A percentile compares a stretch with the other conserved stretches of the same genome.
These are phyloP conservation scores for Pygmarrhopalites habei DNA, from an alignment of 1,140 invertebrate genomes.

Conservation along the genomic window DNA sequence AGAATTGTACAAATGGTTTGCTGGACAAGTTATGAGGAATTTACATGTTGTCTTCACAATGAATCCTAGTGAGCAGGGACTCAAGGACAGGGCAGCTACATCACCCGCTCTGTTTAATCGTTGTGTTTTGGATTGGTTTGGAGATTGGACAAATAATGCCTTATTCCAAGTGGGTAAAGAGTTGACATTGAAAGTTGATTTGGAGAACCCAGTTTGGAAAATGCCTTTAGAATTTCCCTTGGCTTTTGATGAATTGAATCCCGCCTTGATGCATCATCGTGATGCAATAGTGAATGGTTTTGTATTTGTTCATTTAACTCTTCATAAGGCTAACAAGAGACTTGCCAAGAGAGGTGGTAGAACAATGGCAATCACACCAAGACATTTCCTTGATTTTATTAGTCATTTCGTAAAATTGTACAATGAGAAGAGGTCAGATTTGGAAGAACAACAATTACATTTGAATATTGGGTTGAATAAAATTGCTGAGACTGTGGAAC, in stretches of 20 bases:
- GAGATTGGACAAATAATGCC: constrained; percentile 97
- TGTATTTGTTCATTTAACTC: constrained; percentile 95
- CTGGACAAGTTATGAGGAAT: constrained; percentile 96
- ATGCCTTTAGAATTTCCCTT: constrained; percentile 82
- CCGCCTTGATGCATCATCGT: constrained; percentile 69
- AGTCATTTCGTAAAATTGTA: constrained; percentile 98
- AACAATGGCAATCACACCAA: constrained; percentile 94
- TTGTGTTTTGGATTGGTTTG: constrained; percentile 99
- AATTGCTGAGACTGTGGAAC: constrained; percentile 98
- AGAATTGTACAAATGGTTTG: constrained; percentile 98
- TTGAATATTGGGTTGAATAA: constrained; percentile 97
- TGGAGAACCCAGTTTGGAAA: constrained; percentile 72
- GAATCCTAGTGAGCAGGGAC: constrained; percentile 96
- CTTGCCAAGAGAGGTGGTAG: constrained; percentile 84
- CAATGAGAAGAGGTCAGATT: constrained; percentile 92
- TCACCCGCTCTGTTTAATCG: constrained; percentile 98
- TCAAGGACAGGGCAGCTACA: constrained; percentile 96
- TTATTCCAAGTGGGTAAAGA: constrained; percentile 64
- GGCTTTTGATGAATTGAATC: constrained; percentile 65
- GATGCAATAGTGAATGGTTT: constrained; percentile 96
- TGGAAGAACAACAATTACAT: constrained; percentile 98
- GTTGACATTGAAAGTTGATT: constrained; percentile 59
- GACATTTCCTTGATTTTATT: constrained; percentile 99
- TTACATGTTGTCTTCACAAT: constrained; percentile 99
- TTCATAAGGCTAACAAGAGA: constrained; percentile 86